These are phyloP conservation scores for Lamprologus sp. DNA, from an alignment of 2,113 vertebrate species.

Conservation along the genomic window DNA sequence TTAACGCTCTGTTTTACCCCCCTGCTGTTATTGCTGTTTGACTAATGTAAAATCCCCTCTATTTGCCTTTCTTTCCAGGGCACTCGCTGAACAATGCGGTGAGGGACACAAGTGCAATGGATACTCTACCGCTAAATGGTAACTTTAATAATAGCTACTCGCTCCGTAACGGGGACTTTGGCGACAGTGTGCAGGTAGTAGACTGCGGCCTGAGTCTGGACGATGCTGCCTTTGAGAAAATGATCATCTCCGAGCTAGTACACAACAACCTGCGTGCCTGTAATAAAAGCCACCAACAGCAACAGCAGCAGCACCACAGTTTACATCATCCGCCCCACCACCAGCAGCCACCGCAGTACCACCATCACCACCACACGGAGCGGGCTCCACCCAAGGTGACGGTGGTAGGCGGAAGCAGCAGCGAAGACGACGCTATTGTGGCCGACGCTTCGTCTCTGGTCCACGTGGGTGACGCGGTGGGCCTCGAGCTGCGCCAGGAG, in stretches of 20 bases:
- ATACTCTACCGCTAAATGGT: conserved; percentile 99
- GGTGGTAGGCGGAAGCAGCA: conserved; percentile 82
- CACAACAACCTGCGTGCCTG: conserved; percentile 96
- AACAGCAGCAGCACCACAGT: conserved; percentile 57
- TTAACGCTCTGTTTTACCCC: conserved; percentile 70
- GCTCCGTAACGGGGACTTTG: conserved; percentile 92
- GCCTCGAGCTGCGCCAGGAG: conserved; percentile 85
- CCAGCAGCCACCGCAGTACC: conserved; percentile 48
- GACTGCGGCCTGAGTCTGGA: conserved; percentile 98
- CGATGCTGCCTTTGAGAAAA: conserved; percentile 98
- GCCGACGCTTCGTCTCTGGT: conserved; percentile 90
- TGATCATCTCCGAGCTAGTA: conserved; percentile 99
- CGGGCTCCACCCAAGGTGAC: conserved; percentile 81
- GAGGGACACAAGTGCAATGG: conserved; percentile 99
- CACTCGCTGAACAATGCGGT: conserved; percentile 96
- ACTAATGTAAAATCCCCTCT: conserved; percentile 44
- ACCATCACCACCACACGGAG: conserved; percentile 80
- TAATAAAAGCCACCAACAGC: conserved; percentile 84
- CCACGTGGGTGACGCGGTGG: conserved; percentile 73
- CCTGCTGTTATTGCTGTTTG: not conserved
- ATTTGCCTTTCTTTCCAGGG: conserved; percentile 79
- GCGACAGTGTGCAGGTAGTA: conserved; percentile 87
- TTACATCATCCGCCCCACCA: conserved; percentile 58
- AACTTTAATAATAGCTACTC: conserved; percentile 99
- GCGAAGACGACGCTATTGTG: conserved; percentile 87